Evolutionary conservation across 2,113 vertebrate species (phyloP).

Genomic region (Salvelinus alpinus): DNA sequence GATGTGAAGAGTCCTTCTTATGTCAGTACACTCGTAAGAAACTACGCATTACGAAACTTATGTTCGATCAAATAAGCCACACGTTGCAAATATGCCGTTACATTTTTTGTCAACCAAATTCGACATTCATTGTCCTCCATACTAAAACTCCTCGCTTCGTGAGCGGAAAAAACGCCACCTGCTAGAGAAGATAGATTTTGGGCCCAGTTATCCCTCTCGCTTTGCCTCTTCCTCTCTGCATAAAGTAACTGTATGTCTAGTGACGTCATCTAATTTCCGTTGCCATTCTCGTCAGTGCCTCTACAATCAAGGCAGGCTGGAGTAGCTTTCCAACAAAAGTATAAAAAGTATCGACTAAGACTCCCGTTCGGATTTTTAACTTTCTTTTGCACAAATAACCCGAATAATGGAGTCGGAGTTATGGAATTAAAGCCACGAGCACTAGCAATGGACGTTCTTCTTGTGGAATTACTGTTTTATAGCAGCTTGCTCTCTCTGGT

Average conservation of each 20-base stretch:
- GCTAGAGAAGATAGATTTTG: no score
- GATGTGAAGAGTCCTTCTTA: no score
- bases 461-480: constrained; percentile 54
- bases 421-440: constrained; percentile 48
- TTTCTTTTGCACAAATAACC: constrained; percentile 21
- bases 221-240: no score
- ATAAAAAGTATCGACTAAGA: constrained; percentile 13
- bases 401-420: constrained; percentile 56
- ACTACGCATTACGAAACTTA: no score
- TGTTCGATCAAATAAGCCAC: no score
- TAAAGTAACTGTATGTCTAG: constrained; percentile 22
- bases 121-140: no score
- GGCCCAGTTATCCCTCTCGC: no score
- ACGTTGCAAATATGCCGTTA: no score
- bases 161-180: no score
- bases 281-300: constrained; percentile 46
- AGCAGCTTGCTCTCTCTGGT: constrained; percentile 53
- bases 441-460: constrained; percentile 63
- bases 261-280: constrained; percentile 64
- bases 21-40: no score
- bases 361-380: constrained; percentile 19
- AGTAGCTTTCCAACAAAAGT: constrained; percentile 47
- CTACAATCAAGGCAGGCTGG: constrained; percentile 38
- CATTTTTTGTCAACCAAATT: no score
- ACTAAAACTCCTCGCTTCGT: no score